Conservation (phyloP, 2,113 vertebrate species). For the Trichechus manatus region DNA sequence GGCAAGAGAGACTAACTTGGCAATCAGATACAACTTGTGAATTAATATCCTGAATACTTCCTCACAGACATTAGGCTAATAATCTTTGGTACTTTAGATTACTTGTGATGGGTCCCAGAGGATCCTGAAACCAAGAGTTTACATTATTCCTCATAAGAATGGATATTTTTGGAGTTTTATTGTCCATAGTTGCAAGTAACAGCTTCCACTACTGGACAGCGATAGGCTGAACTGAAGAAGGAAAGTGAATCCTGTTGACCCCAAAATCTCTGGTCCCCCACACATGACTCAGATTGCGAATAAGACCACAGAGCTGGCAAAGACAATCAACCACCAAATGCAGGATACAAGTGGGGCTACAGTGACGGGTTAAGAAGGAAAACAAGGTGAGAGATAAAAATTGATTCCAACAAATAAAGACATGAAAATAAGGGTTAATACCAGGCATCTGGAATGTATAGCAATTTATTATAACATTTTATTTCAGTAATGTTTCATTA, state of each 20-base stretch:
- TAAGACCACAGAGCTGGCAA: conserved; percentile 1
- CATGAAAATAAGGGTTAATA: not conserved
- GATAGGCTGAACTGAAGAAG: not conserved
- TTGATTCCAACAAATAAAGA: not conserved
- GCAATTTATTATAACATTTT: not conserved
- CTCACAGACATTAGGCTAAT: conserved; percentile 56
- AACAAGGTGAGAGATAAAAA: not conserved
- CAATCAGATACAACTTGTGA: conserved; percentile 60
- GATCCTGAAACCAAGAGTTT: conserved; percentile 56
- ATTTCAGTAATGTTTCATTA: not conserved
- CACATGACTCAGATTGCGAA: not conserved
- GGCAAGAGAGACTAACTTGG: conserved; percentile 56
- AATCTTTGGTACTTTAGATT: conserved; percentile 53
- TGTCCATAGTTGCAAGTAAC: not conserved
- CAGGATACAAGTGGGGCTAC: not conserved
- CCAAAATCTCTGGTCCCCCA: not conserved
- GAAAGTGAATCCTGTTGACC: not conserved
- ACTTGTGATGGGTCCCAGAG: conserved; percentile 61
- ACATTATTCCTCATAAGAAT: conserved; percentile 28
- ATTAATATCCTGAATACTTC: conserved; percentile 72
- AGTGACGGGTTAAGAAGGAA: not conserved
- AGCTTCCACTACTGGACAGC: not conserved
- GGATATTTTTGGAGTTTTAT: conserved; percentile 53
- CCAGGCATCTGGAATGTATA: not conserved
- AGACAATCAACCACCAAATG: not conserved